Conservation (phyloP, 2,797 vertebrate genomes). For the Picus viridis region DNA sequence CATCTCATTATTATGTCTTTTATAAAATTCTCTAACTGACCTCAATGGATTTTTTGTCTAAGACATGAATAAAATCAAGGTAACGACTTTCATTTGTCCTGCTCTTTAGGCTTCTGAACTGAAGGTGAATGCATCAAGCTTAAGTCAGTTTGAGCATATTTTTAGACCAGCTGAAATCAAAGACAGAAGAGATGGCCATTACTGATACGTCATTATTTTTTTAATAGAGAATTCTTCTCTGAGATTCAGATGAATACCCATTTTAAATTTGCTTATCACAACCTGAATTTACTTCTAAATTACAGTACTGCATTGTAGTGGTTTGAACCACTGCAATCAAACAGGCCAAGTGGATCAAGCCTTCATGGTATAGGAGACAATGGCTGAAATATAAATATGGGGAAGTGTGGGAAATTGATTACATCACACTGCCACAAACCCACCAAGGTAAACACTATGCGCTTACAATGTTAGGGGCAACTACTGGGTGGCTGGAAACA, state of each 20-base stretch:
- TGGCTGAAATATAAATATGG: too few species aligned
- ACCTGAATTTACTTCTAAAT: background rate
- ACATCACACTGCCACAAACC: too few species aligned
- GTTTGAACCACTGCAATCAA: too few species aligned
- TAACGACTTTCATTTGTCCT: background rate
- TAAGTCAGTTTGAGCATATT: background rate
- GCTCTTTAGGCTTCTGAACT: background rate
- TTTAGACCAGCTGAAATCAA: background rate
- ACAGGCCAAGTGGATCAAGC: too few species aligned
- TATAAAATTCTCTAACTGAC: slow-evolving; percentile 33
- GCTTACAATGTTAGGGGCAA: too few species aligned
- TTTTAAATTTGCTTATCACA: background rate
- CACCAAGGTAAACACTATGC: too few species aligned
- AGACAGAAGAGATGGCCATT: background rate
- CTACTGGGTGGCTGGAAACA: too few species aligned
- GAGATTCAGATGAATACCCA: background rate
- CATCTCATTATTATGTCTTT: slow-evolving; percentile 44
- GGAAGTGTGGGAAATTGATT: too few species aligned
- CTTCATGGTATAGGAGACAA: too few species aligned
- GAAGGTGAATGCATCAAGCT: accelerated
- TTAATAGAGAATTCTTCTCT: background rate
- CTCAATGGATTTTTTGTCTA: background rate
- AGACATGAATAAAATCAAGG: background rate
- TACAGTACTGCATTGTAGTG: background rate
- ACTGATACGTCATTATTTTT: background rate